Evolutionary conservation across 2,113 vertebrate species (phyloP).

Genomic region (Hippopotamus amphibius): DNA sequence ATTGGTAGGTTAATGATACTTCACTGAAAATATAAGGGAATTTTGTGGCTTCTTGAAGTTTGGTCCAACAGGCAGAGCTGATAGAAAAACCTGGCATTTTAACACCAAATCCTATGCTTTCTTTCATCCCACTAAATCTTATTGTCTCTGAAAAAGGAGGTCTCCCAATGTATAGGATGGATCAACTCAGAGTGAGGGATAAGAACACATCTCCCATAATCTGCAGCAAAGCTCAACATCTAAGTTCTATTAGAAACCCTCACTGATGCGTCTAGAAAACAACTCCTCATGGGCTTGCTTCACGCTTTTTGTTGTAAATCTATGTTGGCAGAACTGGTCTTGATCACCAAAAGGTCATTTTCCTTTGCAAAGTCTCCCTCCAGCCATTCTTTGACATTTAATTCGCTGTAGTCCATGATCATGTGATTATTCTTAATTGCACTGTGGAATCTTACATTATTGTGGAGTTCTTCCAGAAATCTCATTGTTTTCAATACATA

Average conservation of each 20-base stretch:
- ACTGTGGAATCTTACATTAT: neutral
- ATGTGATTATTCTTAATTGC: slow-evolving; percentile 32
- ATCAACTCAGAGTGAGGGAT: neutral
- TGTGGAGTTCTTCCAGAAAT: slow-evolving; percentile 38
- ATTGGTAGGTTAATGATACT: neutral
- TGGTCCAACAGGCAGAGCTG: neutral
- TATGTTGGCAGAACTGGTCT: neutral
- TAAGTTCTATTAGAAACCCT: neutral
- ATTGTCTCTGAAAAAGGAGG: no score
- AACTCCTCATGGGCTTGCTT: neutral
- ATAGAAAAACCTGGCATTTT: neutral
- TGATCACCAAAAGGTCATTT: slow-evolving; percentile 48
- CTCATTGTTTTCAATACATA: slow-evolving; percentile 27
- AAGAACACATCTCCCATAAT: neutral
- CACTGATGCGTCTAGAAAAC: neutral
- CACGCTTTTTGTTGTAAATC: neutral
- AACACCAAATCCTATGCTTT: neutral
- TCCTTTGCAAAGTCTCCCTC: slow-evolving; percentile 3
- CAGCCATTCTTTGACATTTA: slow-evolving; percentile 44
- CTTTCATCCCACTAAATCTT: neutral
- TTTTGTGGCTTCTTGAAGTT: neutral
- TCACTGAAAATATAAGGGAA: neutral
- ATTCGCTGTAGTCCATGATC: neutral
- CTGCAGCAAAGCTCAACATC: neutral
- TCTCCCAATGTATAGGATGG: neutral